Conservation (phyloP, 2,888 invertebrate genomes). For the Cheilosia scutellata region DNA sequence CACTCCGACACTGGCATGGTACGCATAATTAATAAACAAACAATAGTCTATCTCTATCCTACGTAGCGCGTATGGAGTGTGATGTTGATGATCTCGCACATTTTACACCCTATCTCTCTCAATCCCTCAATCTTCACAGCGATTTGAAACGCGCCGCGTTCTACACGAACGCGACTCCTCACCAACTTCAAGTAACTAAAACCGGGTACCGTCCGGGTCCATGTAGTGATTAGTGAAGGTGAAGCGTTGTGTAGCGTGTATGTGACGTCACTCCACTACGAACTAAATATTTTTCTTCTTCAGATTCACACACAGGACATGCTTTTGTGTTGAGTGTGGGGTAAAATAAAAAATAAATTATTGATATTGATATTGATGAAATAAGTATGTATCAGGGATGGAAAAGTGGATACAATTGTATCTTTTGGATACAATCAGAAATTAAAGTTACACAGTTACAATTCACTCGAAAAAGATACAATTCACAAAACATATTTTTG, state of each 20-base stretch:
- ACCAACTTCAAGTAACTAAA: slow-evolving; percentile 23
- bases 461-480: too few relatives aligned
- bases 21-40: slow-evolving; percentile 62
- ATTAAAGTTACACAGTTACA: too few relatives aligned
- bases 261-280: not conserved
- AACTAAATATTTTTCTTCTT: not conserved
- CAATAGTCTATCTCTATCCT: not conserved
- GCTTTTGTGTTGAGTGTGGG: not conserved
- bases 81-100: too few relatives aligned
- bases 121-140: too few relatives aligned
- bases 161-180: too few relatives aligned
- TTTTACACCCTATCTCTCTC: too few relatives aligned
- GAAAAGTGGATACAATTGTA: too few relatives aligned
- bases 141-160: too few relatives aligned
- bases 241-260: not conserved
- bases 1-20: slow-evolving; percentile 3
- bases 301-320: not conserved
- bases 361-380: not conserved
- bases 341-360: not conserved
- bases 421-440: too few relatives aligned
- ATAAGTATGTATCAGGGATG: too few relatives aligned
- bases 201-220: not conserved
- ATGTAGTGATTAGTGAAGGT: not conserved
- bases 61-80: too few relatives aligned
- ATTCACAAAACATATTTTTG: too few relatives aligned